Percentiles rank a stretch among this genome's conserved stretches.
Evolutionary conservation across 2,888 invertebrate species (phyloP).

Genomic region (Platynereis dumerilii): DNA sequence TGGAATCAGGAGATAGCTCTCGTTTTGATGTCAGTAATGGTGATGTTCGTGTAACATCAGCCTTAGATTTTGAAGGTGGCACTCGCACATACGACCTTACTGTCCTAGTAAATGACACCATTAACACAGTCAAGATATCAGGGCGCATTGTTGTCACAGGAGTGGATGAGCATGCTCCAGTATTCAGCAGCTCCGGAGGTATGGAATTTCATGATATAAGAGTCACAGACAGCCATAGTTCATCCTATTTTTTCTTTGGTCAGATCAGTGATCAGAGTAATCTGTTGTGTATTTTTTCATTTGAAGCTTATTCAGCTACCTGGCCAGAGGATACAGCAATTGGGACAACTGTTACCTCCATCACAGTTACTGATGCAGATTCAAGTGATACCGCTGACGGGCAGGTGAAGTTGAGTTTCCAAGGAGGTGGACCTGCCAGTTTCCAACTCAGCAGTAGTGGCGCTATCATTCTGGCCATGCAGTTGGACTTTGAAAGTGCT

Average conservation of each 20-base stretch:
- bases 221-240: too few relatives aligned
- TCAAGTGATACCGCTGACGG: not conserved
- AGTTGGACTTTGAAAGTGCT: slow-evolving; percentile 1
- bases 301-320: too few relatives aligned
- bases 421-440: not conserved
- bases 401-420: not conserved
- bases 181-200: not conserved
- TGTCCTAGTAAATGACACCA: slow-evolving; percentile 1
- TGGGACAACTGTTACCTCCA: not conserved
- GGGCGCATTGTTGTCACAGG: slow-evolving; percentile 6
- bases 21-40: not conserved
- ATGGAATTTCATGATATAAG: not conserved
- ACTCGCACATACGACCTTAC: not conserved
- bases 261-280: too few relatives aligned
- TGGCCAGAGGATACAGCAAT: slow-evolving; percentile 1
- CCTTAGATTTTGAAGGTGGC: slow-evolving; percentile 1
- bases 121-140: not conserved
- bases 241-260: too few relatives aligned
- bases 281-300: too few relatives aligned
- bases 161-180: slow-evolving; percentile 10
- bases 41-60: not conserved
- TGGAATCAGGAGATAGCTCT: not conserved
- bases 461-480: not conserved
- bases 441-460: too few relatives aligned
- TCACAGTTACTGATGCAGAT: not conserved